phyloP scores from a whole-genome alignment of 2,888 invertebrate genomes.

The Plebejus argus region DNA sequence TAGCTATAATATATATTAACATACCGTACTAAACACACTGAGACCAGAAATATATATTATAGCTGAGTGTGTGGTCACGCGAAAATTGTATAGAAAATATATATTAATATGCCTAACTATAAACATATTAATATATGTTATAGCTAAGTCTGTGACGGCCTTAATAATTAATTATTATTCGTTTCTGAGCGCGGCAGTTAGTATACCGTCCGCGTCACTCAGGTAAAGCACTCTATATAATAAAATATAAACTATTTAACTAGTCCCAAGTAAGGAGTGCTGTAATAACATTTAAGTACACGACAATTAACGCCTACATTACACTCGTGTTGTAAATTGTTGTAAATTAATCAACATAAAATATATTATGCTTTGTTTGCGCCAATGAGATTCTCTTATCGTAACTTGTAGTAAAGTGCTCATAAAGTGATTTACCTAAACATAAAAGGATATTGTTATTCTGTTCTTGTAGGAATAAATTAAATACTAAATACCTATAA shows the following conservation, averaged over 20 bases:
- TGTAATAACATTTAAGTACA: constrained; percentile 10
- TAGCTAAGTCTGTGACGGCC: too few species aligned
- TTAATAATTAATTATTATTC: too few species aligned
- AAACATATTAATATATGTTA: too few species aligned
- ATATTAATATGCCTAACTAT: too few species aligned
- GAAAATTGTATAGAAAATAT: too few species aligned
- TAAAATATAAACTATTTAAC: background rate
- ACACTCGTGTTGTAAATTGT: constrained; percentile 10
- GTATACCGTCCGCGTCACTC: background rate
- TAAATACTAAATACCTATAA: too few species aligned
- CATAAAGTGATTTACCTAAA: background rate
- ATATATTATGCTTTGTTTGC: background rate
- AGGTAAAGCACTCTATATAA: background rate
- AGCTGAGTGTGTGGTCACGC: too few species aligned
- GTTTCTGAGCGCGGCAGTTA: too few species aligned
- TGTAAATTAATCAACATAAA: constrained; percentile 11
- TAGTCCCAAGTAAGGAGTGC: background rate
- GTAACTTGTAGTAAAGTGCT: background rate
- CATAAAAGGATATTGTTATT: background rate
- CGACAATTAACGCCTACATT: constrained; percentile 1
- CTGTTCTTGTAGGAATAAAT: background rate
- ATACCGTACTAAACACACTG: too few species aligned
- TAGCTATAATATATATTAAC: too few species aligned
- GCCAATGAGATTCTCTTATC: constrained; percentile 7
- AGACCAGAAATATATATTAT: too few species aligned